Percentiles rank a stretch among this genome's conserved stretches.
phyloP scores from a whole-genome alignment of 2,113 vertebrate genomes.

The Ceuthmochares aereus region DNA sequence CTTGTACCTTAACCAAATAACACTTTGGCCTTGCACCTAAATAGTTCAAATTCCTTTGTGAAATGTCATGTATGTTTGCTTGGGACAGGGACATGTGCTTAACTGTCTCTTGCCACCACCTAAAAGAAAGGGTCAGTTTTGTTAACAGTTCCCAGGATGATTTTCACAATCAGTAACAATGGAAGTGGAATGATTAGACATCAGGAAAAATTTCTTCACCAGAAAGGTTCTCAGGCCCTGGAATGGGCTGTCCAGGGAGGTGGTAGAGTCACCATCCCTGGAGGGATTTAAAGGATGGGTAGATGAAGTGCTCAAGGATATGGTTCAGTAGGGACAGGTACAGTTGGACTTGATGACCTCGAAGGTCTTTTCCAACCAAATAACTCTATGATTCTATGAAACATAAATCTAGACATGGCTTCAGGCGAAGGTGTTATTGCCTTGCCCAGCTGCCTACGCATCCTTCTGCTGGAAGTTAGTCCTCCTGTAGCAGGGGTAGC shows the following conservation, averaged over 20 bases:
- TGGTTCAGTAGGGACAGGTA: too few species aligned
- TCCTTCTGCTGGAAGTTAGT: neutral
- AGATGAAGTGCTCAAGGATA: too few species aligned
- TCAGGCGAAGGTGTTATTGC: neutral
- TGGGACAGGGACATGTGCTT: neutral
- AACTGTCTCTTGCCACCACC: neutral
- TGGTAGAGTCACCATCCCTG: too few species aligned
- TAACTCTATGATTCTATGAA: neutral
- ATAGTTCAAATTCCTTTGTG: conserved; percentile 41
- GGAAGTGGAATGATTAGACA: neutral
- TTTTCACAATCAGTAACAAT: neutral
- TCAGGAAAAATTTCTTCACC: too few species aligned
- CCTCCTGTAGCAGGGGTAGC: neutral
- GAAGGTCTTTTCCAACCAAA: too few species aligned
- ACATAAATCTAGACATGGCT: neutral
- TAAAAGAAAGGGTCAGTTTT: neutral
- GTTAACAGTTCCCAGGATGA: neutral
- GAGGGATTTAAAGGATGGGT: too few species aligned
- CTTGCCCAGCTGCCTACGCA: neutral
- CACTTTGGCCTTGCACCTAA: conserved; percentile 8
- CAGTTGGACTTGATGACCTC: too few species aligned
- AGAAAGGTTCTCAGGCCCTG: too few species aligned
- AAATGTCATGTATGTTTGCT: neutral
- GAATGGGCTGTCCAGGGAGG: too few species aligned
- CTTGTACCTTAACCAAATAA: conserved; percentile 26